Evolutionary conservation across 1,140 invertebrate genomes (phyloP), one percentile per base, ranked within the genome.

Genomic region (Drosophila hydei): DNA sequence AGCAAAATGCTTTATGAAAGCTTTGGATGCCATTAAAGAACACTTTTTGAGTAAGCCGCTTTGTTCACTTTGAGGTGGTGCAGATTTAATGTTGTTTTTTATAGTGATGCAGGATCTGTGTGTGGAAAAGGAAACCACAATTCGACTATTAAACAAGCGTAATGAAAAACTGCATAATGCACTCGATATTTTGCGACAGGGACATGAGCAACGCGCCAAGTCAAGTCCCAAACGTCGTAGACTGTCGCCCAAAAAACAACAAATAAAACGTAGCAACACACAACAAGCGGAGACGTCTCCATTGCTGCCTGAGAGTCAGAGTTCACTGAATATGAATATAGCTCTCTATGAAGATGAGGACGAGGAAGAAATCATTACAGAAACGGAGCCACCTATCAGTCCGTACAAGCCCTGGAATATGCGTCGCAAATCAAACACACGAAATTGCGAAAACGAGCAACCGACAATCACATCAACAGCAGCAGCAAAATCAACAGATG

Each of bases 321-420:
- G 21, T n/a, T 81, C 81, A 0, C 18, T 85, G 0, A 84, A 90
- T 65, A 69, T 89, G 52, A 91, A 91, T 25, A 89, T 91, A 63
- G 89, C 89, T 2, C 19, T 91, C 12, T 45, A 58, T 27, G 25
- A 42, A 4, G 52, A 69, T 19, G 71, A 63, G 1, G 71, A 77
- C 0, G 80, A 85, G 16, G 81, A 87, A 7, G 83, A 88, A 33
- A 79, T 59, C 18, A 88, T 88, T 33, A 65, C 69, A 3, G 83
- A 88, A 42, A 75, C 81, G 5, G 81, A 87, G 27, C 55, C 25
- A 14, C 42, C 25, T 40, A 45, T 25, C 1, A 87, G 77, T 65
- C 81, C 81, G 0, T 73, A 75, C 0, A 88, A 88, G 23, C 38
- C 76, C 0, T 65, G 63, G 27, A 8, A 36, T 5, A 33, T 27